Evolutionary conservation across 1,140 invertebrate genomes (phyloP), one percentile per base, ranked within the genome.

Genomic region (Aporrectodea caliginosa): DNA sequence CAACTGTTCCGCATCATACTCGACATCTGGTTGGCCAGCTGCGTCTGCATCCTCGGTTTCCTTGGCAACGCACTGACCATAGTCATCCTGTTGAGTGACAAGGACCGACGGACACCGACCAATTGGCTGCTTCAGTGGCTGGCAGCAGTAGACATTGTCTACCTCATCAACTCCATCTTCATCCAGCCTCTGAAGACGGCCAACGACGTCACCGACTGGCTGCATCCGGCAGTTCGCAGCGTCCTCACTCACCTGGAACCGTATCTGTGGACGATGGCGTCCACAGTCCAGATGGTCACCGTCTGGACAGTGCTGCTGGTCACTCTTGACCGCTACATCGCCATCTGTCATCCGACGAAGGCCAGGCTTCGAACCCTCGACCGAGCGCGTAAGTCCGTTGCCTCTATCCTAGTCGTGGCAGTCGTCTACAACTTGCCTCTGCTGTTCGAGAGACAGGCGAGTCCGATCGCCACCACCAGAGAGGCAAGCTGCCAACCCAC

Each of bases 101-200:
- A 74, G 31, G 79, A 80, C 32, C 68, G 43, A 33, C 70, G 77
- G 33, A 80, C 78, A 68, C 78, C 79, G n/a, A 80, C 79, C n/a
- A 80, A 80, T n/a, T 80, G 79, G 79, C 75, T 80, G 16, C 79
- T 80, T 22, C 79, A 77, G 74, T 78, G 74, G 2, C 75, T 80
- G 32, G 79, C 79, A 12, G 75, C 75, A n/a, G 79, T 71, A 16
- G 79, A 80, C 58, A 72, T 74, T 6, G 30, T 80, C 35, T 80
- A 80, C 34, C 75, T 80, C 22, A 29, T 77, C 31, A 43, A 74
- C 16, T 77, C 32, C 75, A n/a, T 80, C 32, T 80, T 77, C 70
- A 77, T 77, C 69, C 79, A 80, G 35, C 58, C 79, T 31, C n/a
- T 80, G 2, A 79, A 75, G 71, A 79, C 71, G 6, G 27, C 73